phyloP scores from a whole-genome alignment of 2,113 vertebrate genomes.

The Australoheros scitulus region DNA sequence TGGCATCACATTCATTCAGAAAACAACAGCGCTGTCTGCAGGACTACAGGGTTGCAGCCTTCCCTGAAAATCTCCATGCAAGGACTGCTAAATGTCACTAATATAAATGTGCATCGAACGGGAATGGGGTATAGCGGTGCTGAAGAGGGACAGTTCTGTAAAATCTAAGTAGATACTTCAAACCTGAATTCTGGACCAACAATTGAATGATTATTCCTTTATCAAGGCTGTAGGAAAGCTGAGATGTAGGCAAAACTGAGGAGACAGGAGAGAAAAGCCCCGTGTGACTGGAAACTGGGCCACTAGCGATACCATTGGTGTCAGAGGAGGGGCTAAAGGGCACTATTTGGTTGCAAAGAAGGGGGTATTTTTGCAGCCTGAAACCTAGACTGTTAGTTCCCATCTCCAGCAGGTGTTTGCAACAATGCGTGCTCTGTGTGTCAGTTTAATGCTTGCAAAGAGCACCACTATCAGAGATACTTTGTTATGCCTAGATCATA shows the following conservation, averaged over 20 bases:
- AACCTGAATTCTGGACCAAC: slow-evolving; percentile 14
- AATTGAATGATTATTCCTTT: slow-evolving; percentile 32
- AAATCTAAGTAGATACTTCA: slow-evolving; percentile 52
- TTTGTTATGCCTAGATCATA: slow-evolving; percentile 17
- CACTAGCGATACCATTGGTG: slow-evolving; percentile 31
- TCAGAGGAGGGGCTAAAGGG: slow-evolving; percentile 41
- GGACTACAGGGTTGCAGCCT: neutral
- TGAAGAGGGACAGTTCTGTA: slow-evolving; percentile 8
- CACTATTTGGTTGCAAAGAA: slow-evolving; percentile 20
- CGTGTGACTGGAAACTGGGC: slow-evolving; percentile 45
- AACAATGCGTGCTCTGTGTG: slow-evolving; percentile 28
- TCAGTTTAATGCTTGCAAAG: slow-evolving; percentile 10
- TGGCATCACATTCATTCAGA: neutral
- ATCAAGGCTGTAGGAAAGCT: slow-evolving; percentile 31
- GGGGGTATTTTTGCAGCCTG: neutral
- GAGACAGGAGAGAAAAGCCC: slow-evolving; percentile 12
- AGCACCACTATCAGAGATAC: slow-evolving; percentile 4
- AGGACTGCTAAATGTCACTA: slow-evolving; percentile 32
- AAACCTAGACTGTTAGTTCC: slow-evolving; percentile 27
- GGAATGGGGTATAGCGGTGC: neutral
- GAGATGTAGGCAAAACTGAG: slow-evolving; percentile 37
- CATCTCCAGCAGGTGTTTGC: slow-evolving; percentile 14
- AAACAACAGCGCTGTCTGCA: neutral
- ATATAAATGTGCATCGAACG: slow-evolving; percentile 10
- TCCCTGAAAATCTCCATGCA: neutral